These are phyloP conservation scores for Platalea minor DNA, from an alignment of 2,797 vertebrate species.

Conservation along the genomic window DNA sequence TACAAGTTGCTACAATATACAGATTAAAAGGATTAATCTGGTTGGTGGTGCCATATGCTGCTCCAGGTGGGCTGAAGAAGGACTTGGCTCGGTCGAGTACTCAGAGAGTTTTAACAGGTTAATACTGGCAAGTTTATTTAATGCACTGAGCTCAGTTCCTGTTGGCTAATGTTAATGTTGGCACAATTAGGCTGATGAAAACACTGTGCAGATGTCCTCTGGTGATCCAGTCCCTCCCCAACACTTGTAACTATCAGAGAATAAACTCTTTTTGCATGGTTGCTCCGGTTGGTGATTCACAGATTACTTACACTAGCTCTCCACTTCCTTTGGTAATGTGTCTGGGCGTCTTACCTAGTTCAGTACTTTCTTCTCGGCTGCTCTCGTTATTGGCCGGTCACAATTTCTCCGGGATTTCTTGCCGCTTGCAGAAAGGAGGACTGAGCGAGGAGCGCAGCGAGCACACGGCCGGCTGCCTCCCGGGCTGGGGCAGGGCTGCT, in stretches of 20 bases:
- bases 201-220: constrained; percentile 63
- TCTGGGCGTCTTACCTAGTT: background rate
- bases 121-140: constrained; percentile 41
- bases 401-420: background rate
- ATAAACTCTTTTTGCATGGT: constrained; percentile 41
- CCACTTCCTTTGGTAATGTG: background rate
- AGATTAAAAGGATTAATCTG: background rate
- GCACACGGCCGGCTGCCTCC: no score
- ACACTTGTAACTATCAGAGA: constrained; percentile 40
- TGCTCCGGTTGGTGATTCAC: constrained; percentile 12
- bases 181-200: constrained; percentile 55
- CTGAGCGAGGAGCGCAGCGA: background rate
- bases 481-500: background rate
- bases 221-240: constrained; percentile 55
- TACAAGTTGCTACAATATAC: background rate
- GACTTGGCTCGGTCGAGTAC: background rate
- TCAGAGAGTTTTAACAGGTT: constrained; percentile 46
- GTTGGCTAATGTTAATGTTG: constrained; percentile 63
- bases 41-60: background rate
- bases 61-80: constrained; percentile 27
- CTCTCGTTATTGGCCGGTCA: background rate
- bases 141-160: constrained; percentile 63
- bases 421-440: background rate
- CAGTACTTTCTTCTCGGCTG: background rate
- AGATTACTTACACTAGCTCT: background rate